Evolutionary conservation across 2,888 invertebrate species (phyloP).

Genomic region (Branchellion lobata): DNA sequence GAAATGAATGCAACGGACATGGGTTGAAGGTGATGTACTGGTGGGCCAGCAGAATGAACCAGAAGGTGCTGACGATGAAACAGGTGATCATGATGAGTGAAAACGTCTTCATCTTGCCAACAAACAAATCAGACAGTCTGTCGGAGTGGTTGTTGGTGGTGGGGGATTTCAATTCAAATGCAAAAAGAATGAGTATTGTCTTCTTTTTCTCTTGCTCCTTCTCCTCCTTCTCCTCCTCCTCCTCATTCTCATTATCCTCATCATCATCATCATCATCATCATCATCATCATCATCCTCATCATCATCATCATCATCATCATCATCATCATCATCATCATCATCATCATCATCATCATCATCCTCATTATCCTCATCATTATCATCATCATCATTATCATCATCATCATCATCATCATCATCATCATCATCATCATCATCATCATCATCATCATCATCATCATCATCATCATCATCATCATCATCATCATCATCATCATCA

Average conservation of each 20-base stretch:
- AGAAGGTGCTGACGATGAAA: slow-evolving; percentile 46
- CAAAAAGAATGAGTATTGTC: neutral
- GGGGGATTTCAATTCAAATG: too few relatives aligned
- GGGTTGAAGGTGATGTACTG: slow-evolving; percentile 46
- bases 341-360: slow-evolving; percentile 18
- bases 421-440: slow-evolving; percentile 46
- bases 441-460: slow-evolving; percentile 46
- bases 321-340: slow-evolving; percentile 48
- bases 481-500: slow-evolving; percentile 18
- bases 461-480: slow-evolving; percentile 18
- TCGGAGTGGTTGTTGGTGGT: too few relatives aligned
- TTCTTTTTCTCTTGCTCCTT: too few relatives aligned
- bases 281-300: slow-evolving; percentile 2
- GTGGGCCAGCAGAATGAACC: slow-evolving; percentile 49
- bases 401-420: slow-evolving; percentile 26
- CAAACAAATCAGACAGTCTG: slow-evolving; percentile 51
- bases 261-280: slow-evolving; percentile 14
- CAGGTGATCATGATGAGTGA: slow-evolving; percentile 45
- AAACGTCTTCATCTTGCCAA: slow-evolving; percentile 50
- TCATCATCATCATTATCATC: neutral
- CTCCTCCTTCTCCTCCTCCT: slow-evolving; percentile 45
- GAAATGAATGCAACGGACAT: slow-evolving; percentile 28
- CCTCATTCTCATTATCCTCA: neutral
- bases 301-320: slow-evolving; percentile 30
- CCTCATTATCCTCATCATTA: slow-evolving; percentile 14